phyloP scores from a whole-genome alignment of 2,888 invertebrate species.

The Philhelius pedissequus region DNA sequence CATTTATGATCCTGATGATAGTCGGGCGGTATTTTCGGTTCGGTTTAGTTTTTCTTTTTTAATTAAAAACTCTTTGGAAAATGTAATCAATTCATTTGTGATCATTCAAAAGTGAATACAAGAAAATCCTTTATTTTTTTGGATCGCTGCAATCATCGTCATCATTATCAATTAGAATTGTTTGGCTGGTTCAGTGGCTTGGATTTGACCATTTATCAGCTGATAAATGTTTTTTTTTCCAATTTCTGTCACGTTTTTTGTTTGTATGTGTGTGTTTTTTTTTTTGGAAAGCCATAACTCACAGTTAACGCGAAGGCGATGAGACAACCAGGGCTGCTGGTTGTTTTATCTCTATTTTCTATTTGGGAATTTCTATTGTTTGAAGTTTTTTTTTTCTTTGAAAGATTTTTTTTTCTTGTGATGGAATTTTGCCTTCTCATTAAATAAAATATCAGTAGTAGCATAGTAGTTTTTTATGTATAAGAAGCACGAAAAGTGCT shows the following conservation, averaged over 20 bases:
- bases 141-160: slow-evolving; percentile 18
- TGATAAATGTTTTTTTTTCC: slow-evolving; percentile 49
- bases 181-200: slow-evolving; percentile 57
- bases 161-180: slow-evolving; percentile 53
- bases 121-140: not conserved
- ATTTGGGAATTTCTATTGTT: slow-evolving; percentile 29
- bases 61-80: slow-evolving; percentile 40
- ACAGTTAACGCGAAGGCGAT: slow-evolving; percentile 56
- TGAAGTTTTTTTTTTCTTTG: not conserved
- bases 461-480: slow-evolving; percentile 1
- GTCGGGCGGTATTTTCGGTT: not conserved
- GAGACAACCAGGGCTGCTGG: slow-evolving; percentile 52
- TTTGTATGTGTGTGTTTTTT: not conserved
- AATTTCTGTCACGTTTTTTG: slow-evolving; percentile 14
- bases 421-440: not conserved
- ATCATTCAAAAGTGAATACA: not conserved
- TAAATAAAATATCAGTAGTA: slow-evolving; percentile 18
- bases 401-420: not conserved
- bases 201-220: slow-evolving; percentile 55
- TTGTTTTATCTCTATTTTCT: slow-evolving; percentile 37
- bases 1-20: not conserved
- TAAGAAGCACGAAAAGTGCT: slow-evolving; percentile 41
- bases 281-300: slow-evolving; percentile 43
- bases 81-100: slow-evolving; percentile 45
- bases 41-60: not conserved